Conservation (phyloP, 2,797 vertebrate genomes). For the Corythornis leucogaster region DNA sequence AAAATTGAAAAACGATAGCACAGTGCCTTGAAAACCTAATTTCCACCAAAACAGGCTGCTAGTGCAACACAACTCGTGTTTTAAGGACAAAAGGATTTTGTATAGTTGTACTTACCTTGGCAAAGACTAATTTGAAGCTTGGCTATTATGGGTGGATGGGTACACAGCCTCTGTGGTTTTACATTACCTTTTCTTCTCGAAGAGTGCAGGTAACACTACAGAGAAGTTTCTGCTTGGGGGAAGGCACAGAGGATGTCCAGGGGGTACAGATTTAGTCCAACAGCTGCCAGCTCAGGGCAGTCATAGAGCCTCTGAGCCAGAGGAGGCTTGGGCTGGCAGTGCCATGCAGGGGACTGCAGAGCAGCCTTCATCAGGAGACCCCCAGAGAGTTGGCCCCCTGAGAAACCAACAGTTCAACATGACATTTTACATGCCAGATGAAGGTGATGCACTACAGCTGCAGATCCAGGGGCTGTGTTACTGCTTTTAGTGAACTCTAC, state of each 20-base stretch:
- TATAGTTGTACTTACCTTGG: background rate
- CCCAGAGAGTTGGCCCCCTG: background rate
- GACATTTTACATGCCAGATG: background rate
- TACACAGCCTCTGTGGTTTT: background rate
- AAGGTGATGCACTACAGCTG: background rate
- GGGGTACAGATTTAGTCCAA: fast-evolving
- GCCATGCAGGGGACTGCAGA: background rate
- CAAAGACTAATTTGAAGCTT: background rate
- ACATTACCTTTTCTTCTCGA: background rate
- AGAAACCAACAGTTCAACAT: background rate
- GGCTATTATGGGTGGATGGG: background rate
- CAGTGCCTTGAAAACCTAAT: too few species aligned
- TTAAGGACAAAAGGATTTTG: background rate
- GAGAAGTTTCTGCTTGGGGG: background rate
- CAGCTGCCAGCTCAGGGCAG: background rate
- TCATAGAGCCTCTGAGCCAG: too few species aligned
- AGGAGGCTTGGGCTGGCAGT: background rate
- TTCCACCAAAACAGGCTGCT: background rate
- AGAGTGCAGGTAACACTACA: too few species aligned
- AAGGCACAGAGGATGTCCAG: background rate
- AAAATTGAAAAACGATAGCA: background rate
- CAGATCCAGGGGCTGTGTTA: background rate
- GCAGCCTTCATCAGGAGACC: background rate
- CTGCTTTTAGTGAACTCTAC: background rate
- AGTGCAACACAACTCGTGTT: background rate